phyloP scores from a whole-genome alignment of 2,888 invertebrate genomes.

The Melanchra persicariae region DNA sequence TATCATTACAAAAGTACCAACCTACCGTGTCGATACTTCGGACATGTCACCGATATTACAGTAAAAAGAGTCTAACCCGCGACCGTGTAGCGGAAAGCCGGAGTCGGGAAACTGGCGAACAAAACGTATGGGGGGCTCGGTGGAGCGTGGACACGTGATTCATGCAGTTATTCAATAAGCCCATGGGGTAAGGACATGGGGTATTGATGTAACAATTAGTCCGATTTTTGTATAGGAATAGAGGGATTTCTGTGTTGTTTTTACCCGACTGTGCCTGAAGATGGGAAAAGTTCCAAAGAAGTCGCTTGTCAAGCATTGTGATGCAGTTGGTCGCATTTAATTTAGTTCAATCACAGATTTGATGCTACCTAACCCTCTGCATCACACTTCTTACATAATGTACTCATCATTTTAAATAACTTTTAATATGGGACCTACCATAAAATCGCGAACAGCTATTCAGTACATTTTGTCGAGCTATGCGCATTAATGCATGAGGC shows the following conservation, averaged over 20 bases:
- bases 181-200: conserved; percentile 71
- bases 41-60: conserved; percentile 81
- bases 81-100: conserved; percentile 77
- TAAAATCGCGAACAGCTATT: too few relatives aligned
- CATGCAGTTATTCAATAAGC: conserved; percentile 89
- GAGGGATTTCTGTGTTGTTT: not conserved
- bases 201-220: conserved; percentile 55
- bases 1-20: conserved; percentile 78
- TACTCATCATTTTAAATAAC: too few relatives aligned
- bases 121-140: conserved; percentile 83
- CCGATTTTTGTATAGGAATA: conserved; percentile 6
- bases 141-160: conserved; percentile 85
- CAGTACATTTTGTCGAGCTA: too few relatives aligned
- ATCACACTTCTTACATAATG: too few relatives aligned
- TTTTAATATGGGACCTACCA: too few relatives aligned
- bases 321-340: too few relatives aligned
- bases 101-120: conserved; percentile 65
- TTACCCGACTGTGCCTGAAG: too few relatives aligned
- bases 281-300: too few relatives aligned
- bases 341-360: too few relatives aligned
- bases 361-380: too few relatives aligned
- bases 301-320: too few relatives aligned
- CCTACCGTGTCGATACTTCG: conserved; percentile 58
- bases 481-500: too few relatives aligned
- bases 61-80: conserved; percentile 77